A percentile compares a stretch with the other conserved stretches of the same genome.
phyloP scores from a whole-genome alignment of 2,797 vertebrate genomes.

The Nasua narica region DNA sequence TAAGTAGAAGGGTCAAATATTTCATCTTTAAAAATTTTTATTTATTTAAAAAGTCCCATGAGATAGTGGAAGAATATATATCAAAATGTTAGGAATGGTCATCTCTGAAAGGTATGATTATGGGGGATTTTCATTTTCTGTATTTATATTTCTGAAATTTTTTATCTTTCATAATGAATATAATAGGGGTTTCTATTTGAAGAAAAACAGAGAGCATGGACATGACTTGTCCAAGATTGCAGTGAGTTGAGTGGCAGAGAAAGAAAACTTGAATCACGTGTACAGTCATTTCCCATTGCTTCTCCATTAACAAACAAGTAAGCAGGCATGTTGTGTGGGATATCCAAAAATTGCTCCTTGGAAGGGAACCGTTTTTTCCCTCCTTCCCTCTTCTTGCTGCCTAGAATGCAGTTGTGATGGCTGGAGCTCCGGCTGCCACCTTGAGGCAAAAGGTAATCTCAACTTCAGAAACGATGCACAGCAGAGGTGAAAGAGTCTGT shows the following conservation, averaged over 20 bases:
- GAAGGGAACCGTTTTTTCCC: not conserved
- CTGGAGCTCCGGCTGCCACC: not conserved
- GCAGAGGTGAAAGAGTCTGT: not conserved
- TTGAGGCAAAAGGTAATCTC: not conserved
- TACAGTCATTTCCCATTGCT: not conserved
- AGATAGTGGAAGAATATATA: not conserved
- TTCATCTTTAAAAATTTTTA: not conserved
- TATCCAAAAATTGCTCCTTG: not conserved
- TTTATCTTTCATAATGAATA: not conserved
- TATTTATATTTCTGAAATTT: not conserved
- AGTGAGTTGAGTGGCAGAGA: not conserved
- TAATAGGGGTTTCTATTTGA: not conserved
- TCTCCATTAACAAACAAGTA: not conserved
- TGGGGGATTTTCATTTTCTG: not conserved
- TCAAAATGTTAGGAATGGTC: not conserved
- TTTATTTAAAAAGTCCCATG: not conserved
- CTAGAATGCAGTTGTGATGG: not conserved
- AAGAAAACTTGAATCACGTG: not conserved
- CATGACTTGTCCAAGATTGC: not conserved
- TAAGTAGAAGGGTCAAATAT: not conserved
- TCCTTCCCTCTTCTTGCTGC: not conserved
- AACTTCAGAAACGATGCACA: not conserved
- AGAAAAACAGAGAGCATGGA: not conserved
- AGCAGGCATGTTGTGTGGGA: not conserved
- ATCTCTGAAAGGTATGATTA: not conserved